Evolutionary conservation across 1,140 invertebrate genomes (phyloP), one percentile per base, ranked within the genome.

Genomic region (Tetramorium parvispinum): DNA sequence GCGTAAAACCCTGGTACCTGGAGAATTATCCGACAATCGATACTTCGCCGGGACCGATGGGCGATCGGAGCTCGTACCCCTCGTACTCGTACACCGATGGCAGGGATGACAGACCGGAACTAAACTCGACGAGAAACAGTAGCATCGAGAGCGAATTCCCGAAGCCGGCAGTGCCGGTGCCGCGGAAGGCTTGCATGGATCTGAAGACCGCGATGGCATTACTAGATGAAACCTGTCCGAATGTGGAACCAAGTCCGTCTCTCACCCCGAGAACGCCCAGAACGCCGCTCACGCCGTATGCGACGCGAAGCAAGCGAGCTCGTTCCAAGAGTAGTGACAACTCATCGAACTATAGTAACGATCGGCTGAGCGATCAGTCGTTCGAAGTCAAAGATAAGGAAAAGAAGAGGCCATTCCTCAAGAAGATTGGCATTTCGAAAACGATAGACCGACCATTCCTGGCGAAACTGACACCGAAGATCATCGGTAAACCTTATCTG

Each of bases 241-340:
- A 95, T 65, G 91, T 91, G 27, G 92, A 95, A 43, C 82, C 87
- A 7, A 95, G 94, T 88, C 95, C 94, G 24, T 92, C 92, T 24
- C 73, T 94, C 53, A 95, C 94, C 0, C 94, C 94, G 5, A 87
- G 91, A 71, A 95, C 94, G 0, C 94, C 94, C 8, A 90, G 93
- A 65, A 95, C 94, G 0, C 94, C 94, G 2, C 70, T 94, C 7
- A 95, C 93, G 4, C 92, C 93, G 0, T 91, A 94, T 27, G 91
- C 93, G 7, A 61, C 68, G 27, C 78, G 93, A 0, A 95, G 88
- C 51, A 95, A 94, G 57, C 85, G 94, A 0, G 93, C 94, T 0
- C 88, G 94, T 27, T 95, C 94, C 3, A 95, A 95, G 85, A 95
- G 94, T 76, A 95, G 94, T 75, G 94, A 95, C 27, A 95, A 95